Percentiles rank a stretch among this genome's conserved stretches.
phyloP scores from a whole-genome alignment of 1,140 invertebrate species.

The Cepaea nemoralis region DNA sequence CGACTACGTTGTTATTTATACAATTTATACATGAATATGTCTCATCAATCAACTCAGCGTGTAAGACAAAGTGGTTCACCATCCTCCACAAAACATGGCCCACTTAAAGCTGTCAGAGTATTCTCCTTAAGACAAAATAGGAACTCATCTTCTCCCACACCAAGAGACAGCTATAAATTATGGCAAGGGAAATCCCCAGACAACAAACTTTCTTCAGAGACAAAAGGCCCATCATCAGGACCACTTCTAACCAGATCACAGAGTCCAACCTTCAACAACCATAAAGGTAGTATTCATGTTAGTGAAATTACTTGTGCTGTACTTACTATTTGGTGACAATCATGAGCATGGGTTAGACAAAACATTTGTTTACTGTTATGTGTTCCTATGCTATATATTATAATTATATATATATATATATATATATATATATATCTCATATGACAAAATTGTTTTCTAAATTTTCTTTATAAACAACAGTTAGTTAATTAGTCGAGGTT shows the following conservation, averaged over 20 bases:
- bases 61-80: constrained; percentile 58
- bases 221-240: constrained; percentile 46
- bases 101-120: constrained; percentile 59
- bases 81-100: constrained; percentile 54
- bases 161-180: constrained; percentile 40
- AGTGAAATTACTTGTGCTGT: neutral
- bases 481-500: too few species aligned
- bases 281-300: neutral
- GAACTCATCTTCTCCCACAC: constrained; percentile 46
- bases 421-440: too few species aligned
- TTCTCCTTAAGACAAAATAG: constrained; percentile 55
- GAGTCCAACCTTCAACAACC: constrained; percentile 19
- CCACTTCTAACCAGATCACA: constrained; percentile 1
- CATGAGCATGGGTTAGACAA: too few species aligned
- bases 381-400: too few species aligned
- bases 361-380: too few species aligned
- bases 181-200: constrained; percentile 53
- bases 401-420: too few species aligned
- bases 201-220: constrained; percentile 53
- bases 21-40: too few species aligned
- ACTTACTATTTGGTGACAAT: neutral
- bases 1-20: too few species aligned
- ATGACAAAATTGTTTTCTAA: too few species aligned
- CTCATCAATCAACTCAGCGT: constrained; percentile 45
- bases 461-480: too few species aligned